Conservation (phyloP, 2,797 vertebrate species). For the Fratercula arctica region DNA sequence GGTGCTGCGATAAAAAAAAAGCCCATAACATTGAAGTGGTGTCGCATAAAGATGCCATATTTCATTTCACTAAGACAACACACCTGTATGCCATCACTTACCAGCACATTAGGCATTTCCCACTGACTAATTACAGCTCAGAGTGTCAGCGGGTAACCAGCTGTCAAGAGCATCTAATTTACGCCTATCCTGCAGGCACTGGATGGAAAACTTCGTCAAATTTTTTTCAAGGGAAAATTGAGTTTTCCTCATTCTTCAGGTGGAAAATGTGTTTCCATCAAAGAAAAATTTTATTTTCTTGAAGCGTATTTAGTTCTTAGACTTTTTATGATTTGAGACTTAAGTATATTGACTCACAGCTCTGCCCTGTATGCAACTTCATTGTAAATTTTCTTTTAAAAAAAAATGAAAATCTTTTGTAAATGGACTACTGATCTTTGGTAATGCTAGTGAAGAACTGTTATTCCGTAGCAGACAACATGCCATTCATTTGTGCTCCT, state of each 20-base stretch:
- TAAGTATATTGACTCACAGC: background rate
- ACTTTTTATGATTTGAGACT: background rate
- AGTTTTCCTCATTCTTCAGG: background rate
- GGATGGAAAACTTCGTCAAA: background rate
- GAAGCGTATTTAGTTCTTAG: background rate
- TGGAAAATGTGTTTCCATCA: background rate
- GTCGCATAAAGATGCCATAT: background rate
- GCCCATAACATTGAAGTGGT: rapidly evolving
- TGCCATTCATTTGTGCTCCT: background rate
- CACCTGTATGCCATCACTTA: background rate
- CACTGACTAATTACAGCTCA: background rate
- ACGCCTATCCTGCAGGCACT: background rate
- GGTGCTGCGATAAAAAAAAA: background rate
- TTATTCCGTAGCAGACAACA: background rate
- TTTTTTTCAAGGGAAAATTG: background rate
- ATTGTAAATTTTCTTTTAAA: background rate
- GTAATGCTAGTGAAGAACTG: background rate
- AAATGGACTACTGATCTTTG: background rate
- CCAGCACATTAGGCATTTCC: background rate
- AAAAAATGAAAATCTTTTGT: background rate
- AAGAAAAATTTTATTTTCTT: background rate
- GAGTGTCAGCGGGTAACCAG: background rate
- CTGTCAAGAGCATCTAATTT: background rate
- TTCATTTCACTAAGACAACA: background rate
- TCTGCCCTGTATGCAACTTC: background rate